A percentile compares a stretch with the other conserved stretches of the same genome.
phyloP scores from a whole-genome alignment of 2,888 invertebrate genomes.

The Lithophane semibrunnea region DNA sequence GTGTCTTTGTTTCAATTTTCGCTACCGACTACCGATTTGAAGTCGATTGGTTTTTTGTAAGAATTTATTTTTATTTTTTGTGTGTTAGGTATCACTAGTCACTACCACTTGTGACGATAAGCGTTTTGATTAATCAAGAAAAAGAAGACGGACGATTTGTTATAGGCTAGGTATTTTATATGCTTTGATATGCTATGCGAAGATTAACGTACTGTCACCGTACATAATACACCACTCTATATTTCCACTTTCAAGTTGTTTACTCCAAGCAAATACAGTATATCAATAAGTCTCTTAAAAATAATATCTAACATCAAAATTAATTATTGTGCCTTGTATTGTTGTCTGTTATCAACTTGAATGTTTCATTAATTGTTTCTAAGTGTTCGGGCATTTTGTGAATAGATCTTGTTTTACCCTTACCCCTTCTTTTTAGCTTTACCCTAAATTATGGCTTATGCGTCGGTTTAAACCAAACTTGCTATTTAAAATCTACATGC shows the following conservation, averaged over 20 bases:
- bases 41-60: too few relatives aligned
- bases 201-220: background rate
- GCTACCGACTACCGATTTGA: too few relatives aligned
- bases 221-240: slow-evolving; percentile 17
- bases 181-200: background rate
- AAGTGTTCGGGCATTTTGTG: background rate
- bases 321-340: slow-evolving; percentile 31
- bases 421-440: background rate
- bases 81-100: too few relatives aligned
- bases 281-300: slow-evolving; percentile 35
- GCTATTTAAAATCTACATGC: too few relatives aligned
- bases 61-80: too few relatives aligned
- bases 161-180: background rate
- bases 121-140: background rate
- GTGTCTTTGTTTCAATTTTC: too few relatives aligned
- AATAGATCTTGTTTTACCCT: background rate
- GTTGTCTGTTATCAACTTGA: slow-evolving; percentile 12
- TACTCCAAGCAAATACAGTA: slow-evolving; percentile 38
- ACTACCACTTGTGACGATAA: too few relatives aligned
- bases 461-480: too few relatives aligned
- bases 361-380: background rate
- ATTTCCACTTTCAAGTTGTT: slow-evolving; percentile 30
- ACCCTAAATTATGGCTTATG: background rate
- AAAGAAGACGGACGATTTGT: background rate
- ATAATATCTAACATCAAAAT: slow-evolving; percentile 41